Evolutionary conservation across 2,888 invertebrate genomes (phyloP).

Genomic region (Syrphus vitripennis): DNA sequence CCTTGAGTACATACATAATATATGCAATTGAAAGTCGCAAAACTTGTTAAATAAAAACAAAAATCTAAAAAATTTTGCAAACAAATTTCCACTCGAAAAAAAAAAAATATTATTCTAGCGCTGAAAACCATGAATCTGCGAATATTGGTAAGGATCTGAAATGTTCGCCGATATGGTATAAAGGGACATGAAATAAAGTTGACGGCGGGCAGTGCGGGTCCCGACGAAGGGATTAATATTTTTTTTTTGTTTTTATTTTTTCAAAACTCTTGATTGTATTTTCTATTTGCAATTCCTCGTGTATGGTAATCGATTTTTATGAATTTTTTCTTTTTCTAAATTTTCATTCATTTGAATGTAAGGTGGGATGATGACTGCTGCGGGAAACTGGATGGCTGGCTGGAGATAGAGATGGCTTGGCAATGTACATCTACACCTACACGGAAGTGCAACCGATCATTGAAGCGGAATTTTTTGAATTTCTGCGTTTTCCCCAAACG

Average conservation of each 20-base stretch:
- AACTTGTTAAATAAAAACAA: constrained; percentile 13
- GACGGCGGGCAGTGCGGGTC: constrained; percentile 10
- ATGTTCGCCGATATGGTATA: constrained; percentile 7
- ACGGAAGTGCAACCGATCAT: constrained; percentile 66
- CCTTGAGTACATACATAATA: too few relatives aligned
- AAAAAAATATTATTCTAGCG: constrained; percentile 20
- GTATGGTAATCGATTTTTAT: constrained; percentile 67
- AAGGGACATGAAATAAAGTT: constrained; percentile 55
- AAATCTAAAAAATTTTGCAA: constrained; percentile 17
- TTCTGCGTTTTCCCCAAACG: constrained; percentile 28
- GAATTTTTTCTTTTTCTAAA: constrained; percentile 41
- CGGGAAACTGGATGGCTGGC: neutral
- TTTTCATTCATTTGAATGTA: constrained; percentile 23
- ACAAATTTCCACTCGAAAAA: constrained; percentile 18
- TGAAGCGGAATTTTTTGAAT: constrained; percentile 60
- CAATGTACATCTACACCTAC: neutral
- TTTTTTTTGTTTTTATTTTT: neutral
- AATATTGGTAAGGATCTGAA: constrained; percentile 9
- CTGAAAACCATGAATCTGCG: constrained; percentile 49
- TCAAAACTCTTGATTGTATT: constrained; percentile 55
- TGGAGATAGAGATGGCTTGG: neutral
- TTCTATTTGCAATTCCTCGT: constrained; percentile 58
- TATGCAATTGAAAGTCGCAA: constrained; percentile 54
- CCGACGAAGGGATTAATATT: constrained; percentile 38
- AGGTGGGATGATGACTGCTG: neutral